A percentile compares a stretch with the other conserved stretches of the same genome.
These are phyloP conservation scores for Chloebia gouldiae DNA, from an alignment of 2,113 vertebrate species.

Conservation along the genomic window DNA sequence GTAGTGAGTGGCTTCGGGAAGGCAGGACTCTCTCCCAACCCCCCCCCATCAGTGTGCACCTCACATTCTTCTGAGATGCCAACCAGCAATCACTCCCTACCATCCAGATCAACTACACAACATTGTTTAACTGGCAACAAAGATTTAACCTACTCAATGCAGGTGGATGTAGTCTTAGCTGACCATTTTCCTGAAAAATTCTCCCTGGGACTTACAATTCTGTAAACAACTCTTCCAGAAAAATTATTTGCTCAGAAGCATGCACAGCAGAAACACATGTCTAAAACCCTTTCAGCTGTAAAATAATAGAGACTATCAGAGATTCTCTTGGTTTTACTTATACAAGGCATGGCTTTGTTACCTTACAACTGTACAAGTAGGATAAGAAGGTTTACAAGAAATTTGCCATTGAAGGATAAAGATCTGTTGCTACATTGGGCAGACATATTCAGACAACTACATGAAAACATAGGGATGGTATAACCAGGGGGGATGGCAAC, in stretches of 20 bases:
- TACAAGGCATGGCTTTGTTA: neutral
- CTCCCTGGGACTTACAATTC: neutral
- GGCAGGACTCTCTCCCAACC: neutral
- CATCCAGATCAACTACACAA: neutral
- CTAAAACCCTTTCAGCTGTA: neutral
- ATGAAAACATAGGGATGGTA: neutral
- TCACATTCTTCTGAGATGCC: neutral
- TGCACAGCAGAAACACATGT: neutral
- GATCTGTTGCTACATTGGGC: neutral
- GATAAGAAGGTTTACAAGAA: neutral
- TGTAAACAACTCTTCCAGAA: neutral
- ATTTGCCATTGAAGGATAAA: neutral
- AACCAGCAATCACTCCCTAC: neutral
- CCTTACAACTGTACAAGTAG: neutral
- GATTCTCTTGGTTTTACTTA: neutral
- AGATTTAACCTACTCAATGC: neutral
- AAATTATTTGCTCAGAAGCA: neutral
- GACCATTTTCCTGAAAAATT: neutral
- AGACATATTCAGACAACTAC: neutral
- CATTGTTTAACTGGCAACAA: neutral
- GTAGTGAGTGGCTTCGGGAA: neutral
- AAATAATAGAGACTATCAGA: neutral
- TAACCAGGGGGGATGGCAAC: neutral
- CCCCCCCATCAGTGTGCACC: accelerated
- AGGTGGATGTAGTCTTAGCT: neutral